Conservation (phyloP, 1,140 invertebrate genomes). For the Nautilus pompilius region DNA sequence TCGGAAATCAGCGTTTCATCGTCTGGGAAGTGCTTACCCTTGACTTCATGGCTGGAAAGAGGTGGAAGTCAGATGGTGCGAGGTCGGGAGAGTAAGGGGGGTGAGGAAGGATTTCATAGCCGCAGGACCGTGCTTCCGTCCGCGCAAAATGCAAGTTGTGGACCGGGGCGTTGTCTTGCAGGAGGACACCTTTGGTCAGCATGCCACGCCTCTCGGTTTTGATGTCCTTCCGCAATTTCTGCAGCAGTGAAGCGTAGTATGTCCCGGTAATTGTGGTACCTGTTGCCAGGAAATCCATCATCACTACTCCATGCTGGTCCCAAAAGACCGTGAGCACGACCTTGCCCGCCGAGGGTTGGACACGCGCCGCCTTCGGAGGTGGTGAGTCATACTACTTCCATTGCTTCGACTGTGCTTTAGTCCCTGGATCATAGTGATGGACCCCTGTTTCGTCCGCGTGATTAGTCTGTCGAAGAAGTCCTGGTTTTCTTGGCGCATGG, state of each 20-base stretch:
- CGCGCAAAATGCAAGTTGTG: background rate
- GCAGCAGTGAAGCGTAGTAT: background rate
- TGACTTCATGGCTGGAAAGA: background rate
- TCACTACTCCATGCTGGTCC: background rate
- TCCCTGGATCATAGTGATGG: background rate
- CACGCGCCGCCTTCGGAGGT: background rate
- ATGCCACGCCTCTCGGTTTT: background rate
- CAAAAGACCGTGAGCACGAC: background rate
- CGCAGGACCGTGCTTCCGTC: background rate
- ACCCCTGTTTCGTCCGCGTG: background rate
- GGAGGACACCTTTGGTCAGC: background rate
- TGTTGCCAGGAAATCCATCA: background rate
- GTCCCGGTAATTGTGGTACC: background rate
- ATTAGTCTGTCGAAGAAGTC: background rate
- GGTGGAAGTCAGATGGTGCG: background rate
- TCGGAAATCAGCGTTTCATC: background rate
- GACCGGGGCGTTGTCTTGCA: background rate
- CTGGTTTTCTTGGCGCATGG: background rate
- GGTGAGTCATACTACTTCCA: background rate
- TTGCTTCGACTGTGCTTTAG: background rate
- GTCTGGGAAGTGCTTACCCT: background rate
- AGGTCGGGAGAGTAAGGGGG: background rate
- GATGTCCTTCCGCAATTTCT: background rate
- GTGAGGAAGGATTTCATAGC: background rate
- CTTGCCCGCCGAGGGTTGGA: background rate